Base-by-base conservation (phyloP, 64 coral and sea anemone species). In the Montipora sp. region DNA sequence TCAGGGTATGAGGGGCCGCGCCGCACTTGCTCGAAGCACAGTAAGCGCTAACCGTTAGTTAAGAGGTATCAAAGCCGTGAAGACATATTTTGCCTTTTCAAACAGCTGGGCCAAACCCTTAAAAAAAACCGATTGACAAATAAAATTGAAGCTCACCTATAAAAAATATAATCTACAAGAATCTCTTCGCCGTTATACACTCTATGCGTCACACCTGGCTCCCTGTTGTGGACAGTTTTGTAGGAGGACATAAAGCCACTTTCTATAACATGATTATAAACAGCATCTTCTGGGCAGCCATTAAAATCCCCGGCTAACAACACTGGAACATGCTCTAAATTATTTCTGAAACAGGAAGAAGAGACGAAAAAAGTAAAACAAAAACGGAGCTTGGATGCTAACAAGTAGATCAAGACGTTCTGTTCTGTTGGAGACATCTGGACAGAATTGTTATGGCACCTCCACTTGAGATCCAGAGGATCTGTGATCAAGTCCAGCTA, bases 141-240 rank as follows among this genome's bases (percentile, higher is more conserved):
- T 36, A 81, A 84, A 2, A 43, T 15, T 2, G 18, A 71, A 12
- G 36, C 59, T 77, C 73, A 98, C 98, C 94, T 96, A 70, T 94
- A 99, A 87, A 99, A 99, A 92, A 99, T 96, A 88, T 96, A 99
- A 88, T 99, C 98, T 47, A 99, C 98, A 47, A 95, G 59, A 61
- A 95, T 83, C 36, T 95, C 77, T 47, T 89, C 71, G 5, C 94
- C 94, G 43, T 68, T 94, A 66, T 99, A 95, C 48, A 96, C 91
- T 77, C 80, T 96, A 63, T 99, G 98, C 4, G 98, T 99, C 14
- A 99, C 98, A 11, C 53, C 61, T 7, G 98, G 92, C 70, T 99
- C 98, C 55, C 73, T 79, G 18, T 87, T 90, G 80, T 99, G 94
- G 3, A 99, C 90, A 79, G 75, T 93, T 76, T 96, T 96, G 70